phyloP scores from a whole-genome alignment of 1,140 invertebrate genomes.

The Hylaeus anthracinus region DNA sequence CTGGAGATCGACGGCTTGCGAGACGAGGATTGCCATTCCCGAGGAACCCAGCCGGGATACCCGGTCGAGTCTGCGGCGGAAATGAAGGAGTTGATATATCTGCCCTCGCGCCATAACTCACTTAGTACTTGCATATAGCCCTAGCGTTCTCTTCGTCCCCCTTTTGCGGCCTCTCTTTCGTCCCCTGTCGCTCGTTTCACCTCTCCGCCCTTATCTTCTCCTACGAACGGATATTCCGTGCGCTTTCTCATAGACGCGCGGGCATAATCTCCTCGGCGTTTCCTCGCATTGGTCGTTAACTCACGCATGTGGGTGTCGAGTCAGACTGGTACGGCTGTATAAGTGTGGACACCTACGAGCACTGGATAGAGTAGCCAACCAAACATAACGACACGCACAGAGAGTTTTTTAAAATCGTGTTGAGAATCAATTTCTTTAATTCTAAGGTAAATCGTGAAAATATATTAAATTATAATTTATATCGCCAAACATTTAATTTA shows the following conservation, averaged over 20 bases:
- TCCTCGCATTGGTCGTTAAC: slow-evolving; percentile 9
- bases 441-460: too few species aligned
- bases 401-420: too few species aligned
- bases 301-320: slow-evolving; percentile 25
- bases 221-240: slow-evolving; percentile 35
- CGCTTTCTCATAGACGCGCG: slow-evolving; percentile 36
- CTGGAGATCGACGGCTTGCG: slow-evolving; percentile 26
- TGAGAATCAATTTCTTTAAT: too few species aligned
- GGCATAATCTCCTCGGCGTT: slow-evolving; percentile 43
- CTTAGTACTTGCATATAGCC: slow-evolving; percentile 73
- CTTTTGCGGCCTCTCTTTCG: slow-evolving; percentile 32
- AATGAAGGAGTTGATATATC: slow-evolving; percentile 79
- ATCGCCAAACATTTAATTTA: too few species aligned
- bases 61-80: slow-evolving; percentile 72
- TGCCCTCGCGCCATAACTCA: slow-evolving; percentile 76
- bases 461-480: too few species aligned
- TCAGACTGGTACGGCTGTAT: not conserved
- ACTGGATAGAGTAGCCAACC: slow-evolving; percentile 25
- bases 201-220: slow-evolving; percentile 43
- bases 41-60: slow-evolving; percentile 44
- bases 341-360: not conserved
- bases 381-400: slow-evolving; percentile 17
- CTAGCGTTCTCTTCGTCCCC: slow-evolving; percentile 32
- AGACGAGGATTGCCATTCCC: slow-evolving; percentile 36
- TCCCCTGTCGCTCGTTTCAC: not conserved